Evolutionary conservation across 2,888 invertebrate genomes (phyloP), one percentile per base, ranked within the genome.

Genomic region (Tenthredo livida): DNA sequence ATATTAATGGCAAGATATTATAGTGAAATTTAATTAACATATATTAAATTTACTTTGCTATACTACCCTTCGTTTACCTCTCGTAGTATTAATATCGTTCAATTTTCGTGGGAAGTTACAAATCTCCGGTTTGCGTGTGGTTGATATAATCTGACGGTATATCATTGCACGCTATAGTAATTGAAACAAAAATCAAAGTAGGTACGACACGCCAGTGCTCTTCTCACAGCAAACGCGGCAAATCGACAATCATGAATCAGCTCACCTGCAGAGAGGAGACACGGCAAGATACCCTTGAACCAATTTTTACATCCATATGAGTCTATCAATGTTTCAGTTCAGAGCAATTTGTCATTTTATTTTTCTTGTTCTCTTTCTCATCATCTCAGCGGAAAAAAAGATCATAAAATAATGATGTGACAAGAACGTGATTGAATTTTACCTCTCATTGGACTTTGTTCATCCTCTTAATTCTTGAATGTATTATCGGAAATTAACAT

Each of bases 161-260:
- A 17, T 37, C 17, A 50, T 33, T 7, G 50, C 77, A 54, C 54
- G 77, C 77, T 33, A 77, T 17, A 43, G 61, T 80, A 80, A 80
- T 80, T 80, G 58, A 80, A 80, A 80, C 21, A 40, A 77, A 77
- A 80, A 80, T 58, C 61, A 40, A 37, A 80, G 40, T n/a, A 58
- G 58, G 7, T 12, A 77, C 47, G 77, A 77, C 77, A 77, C 54
- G 77, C 75, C 75, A 75, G 75, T 37, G 15, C n/a, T 33, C 17
- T 54, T 50, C 54, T 50, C 12, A 15, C 47, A 25, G 54, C 54
- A 47, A 77, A 54, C 33, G 54, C 33, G 54, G 77, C n/a, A 50
- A 29, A 77, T 77, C 77, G 77, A 77, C 54, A 54, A 54, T 25
- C 50, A 77, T 33, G 10, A 77, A 77, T 73, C 43, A 43, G n/a